Base-by-base conservation (phyloP, 2,113 vertebrate genomes). In the Donacobius atricapilla region DNA sequence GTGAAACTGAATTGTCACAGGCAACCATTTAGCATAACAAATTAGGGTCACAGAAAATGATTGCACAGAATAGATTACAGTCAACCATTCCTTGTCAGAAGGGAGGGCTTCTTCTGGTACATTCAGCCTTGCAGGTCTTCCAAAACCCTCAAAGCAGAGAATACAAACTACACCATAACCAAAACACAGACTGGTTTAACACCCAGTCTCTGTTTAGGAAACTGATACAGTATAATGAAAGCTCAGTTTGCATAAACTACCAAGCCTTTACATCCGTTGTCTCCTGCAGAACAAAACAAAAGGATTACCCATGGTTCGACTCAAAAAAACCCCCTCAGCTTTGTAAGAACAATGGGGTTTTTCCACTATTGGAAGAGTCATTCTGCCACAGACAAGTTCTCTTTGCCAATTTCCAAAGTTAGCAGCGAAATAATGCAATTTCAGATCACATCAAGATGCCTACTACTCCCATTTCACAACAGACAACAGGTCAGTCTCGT, bases 41-140 rank as follows among this genome's bases (percentile, higher is more conserved):
- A 60, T 87, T 48, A 85, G 11, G 30, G 54, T 51, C 42, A 81
- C 56, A 84, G 45, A 72, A 91, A 57, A 87, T 12, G 1, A 73
- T 4, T 73, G 17, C 33, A 57, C 2, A 64, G 40, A 72, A 60
- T 2, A 81, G 48, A 69, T 28, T 60, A 45, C 10, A 77, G 54
- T 19, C 40, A 83, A 64, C 2, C 16, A 69, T 33, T 83, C 24
- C 45, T 25, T 68, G 28, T 47, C n/a, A 77, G 72, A 87, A 87
- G 23, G 16, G 8, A 45, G 25, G 35, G 64, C 30, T 90, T 89
- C 47, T 81, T 90, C 51, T 50, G 47, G 23, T 54, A 63, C 11
- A 7, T 2, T n/a, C 27, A 80, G 65, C 27, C 31, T 60, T 45
- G 35, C 0, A 0, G 68, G 44, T 56, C 51, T 68, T 69, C 48